phyloP scores from a whole-genome alignment of 2,888 invertebrate genomes.

The Perithous albicinctus region DNA sequence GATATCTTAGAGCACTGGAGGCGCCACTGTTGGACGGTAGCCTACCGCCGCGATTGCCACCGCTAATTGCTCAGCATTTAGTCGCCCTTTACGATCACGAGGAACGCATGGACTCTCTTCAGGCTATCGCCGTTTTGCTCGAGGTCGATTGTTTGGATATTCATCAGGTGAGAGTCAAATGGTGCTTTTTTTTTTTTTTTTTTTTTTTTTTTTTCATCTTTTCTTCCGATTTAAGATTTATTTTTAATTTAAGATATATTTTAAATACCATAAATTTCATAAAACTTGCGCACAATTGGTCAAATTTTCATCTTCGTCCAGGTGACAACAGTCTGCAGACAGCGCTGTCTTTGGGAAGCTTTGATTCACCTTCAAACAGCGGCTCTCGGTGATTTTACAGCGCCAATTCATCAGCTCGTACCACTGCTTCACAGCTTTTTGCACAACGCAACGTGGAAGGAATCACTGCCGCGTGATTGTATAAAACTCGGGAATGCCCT shows the following conservation, averaged over 20 bases:
- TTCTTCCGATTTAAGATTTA: too few relatives aligned
- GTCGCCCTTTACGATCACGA: constrained; percentile 89
- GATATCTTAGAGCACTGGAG: constrained; percentile 89
- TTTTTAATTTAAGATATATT: too few relatives aligned
- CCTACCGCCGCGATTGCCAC: constrained; percentile 87
- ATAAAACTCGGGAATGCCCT: constrained; percentile 91
- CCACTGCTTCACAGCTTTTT: constrained; percentile 85
- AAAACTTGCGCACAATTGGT: too few relatives aligned
- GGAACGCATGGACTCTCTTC: constrained; percentile 88
- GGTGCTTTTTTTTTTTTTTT: too few relatives aligned
- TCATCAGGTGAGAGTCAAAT: constrained; percentile 85
- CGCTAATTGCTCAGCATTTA: constrained; percentile 88
- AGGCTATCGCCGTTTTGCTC: constrained; percentile 89
- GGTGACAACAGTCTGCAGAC: constrained; percentile 88
- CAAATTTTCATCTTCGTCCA: too few relatives aligned
- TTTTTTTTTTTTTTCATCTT: neutral
- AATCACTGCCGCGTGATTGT: constrained; percentile 75
- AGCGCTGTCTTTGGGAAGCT: constrained; percentile 89
- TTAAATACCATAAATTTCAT: too few relatives aligned
- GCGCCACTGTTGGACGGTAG: constrained; percentile 86
- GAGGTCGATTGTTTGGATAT: constrained; percentile 88
- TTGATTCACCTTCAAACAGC: constrained; percentile 89
- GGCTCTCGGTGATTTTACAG: constrained; percentile 89
- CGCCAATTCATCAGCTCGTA: constrained; percentile 89
- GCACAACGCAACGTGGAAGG: constrained; percentile 68